These are phyloP conservation scores for Petrophora chlorosata DNA, from an alignment of 2,888 invertebrate species.

Conservation along the genomic window DNA sequence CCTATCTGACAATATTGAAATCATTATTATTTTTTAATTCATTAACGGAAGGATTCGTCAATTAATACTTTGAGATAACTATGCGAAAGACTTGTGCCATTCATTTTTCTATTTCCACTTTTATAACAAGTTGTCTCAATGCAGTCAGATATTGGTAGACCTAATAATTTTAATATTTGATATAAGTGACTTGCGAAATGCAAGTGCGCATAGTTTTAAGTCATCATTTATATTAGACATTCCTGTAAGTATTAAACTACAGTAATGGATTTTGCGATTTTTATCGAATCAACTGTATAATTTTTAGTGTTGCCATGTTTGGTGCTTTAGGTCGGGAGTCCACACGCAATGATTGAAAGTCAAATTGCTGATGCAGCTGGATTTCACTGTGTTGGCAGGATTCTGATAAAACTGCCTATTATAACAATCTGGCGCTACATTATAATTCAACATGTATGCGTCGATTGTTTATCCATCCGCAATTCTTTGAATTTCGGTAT, in stretches of 20 bases:
- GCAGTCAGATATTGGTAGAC: conserved; percentile 28
- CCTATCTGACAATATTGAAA: conserved; percentile 23
- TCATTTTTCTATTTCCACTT: conserved; percentile 17
- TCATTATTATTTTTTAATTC: conserved; percentile 1
- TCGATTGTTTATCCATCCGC: no score
- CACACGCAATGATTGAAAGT: conserved; percentile 2
- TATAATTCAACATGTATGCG: no score
- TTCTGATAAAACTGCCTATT: no score
- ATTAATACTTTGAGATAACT: conserved; percentile 17
- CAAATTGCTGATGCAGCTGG: no score
- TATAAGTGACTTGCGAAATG: conserved; percentile 22
- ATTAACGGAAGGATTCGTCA: conserved; percentile 10
- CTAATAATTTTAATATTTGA: conserved; percentile 30
- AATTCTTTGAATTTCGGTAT: neutral
- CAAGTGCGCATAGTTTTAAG: conserved; percentile 24
- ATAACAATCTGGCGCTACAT: no score
- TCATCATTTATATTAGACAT: conserved; percentile 50
- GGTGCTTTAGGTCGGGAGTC: conserved; percentile 28
- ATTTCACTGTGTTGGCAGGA: no score
- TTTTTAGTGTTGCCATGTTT: conserved; percentile 24
- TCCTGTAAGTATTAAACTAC: conserved; percentile 50
- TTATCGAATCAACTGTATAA: conserved; percentile 24
- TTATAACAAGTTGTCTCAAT: conserved; percentile 8
- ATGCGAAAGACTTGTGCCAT: conserved; percentile 33
- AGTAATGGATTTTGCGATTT: conserved; percentile 25